Percentiles rank a stretch among this genome's conserved stretches.
Evolutionary conservation across 2,113 vertebrate species (phyloP).

Genomic region (Anhinga rufa): DNA sequence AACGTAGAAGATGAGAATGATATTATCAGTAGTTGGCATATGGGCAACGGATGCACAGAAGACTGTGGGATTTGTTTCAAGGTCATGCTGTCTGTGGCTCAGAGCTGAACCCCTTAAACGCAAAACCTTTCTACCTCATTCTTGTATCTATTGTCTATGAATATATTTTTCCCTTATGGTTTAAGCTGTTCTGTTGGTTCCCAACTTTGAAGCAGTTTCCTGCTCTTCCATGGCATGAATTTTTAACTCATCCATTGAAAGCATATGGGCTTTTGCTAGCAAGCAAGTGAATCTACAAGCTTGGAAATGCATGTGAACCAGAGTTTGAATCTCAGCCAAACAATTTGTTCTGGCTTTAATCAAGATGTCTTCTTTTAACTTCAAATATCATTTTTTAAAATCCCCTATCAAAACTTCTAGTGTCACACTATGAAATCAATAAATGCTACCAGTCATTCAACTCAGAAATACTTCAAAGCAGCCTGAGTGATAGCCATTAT

Average conservation of each 20-base stretch:
- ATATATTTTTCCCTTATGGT: neutral
- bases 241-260: constrained; percentile 52
- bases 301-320: constrained; percentile 56
- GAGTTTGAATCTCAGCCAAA: constrained; percentile 61
- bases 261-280: constrained; percentile 42
- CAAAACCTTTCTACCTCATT: neutral
- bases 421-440: constrained; percentile 54
- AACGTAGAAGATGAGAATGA: neutral
- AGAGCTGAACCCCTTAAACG: neutral
- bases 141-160: neutral
- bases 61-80: neutral
- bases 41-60: neutral
- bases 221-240: constrained; percentile 17
- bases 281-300: constrained; percentile 26
- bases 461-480: constrained; percentile 59
- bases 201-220: constrained; percentile 56
- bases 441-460: constrained; percentile 56
- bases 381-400: constrained; percentile 63
- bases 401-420: constrained; percentile 63
- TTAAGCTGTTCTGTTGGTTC: constrained; percentile 10
- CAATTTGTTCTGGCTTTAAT: constrained; percentile 72
- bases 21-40: neutral
- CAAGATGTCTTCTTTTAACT: constrained; percentile 69
- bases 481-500: constrained; percentile 43
- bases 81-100: neutral